These are phyloP conservation scores for Sebastiscus albofasciatus DNA, from an alignment of 2,797 vertebrate genomes.

Conservation along the genomic window DNA sequence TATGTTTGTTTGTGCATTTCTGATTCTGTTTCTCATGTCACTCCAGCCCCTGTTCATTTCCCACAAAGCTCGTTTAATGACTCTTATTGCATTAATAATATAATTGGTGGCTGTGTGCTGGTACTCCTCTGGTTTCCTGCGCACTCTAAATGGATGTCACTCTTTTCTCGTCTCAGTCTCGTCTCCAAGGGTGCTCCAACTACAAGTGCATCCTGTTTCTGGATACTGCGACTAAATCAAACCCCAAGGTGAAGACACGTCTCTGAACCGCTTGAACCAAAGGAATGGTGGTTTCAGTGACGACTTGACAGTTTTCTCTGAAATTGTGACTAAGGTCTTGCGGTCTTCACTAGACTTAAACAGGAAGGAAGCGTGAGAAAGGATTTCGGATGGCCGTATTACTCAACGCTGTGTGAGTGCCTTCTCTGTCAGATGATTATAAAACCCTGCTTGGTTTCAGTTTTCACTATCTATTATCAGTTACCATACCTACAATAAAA, in stretches of 20 bases:
- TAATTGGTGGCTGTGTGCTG: neutral
- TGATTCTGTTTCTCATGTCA: neutral
- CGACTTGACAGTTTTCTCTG: neutral
- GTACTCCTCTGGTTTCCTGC: neutral
- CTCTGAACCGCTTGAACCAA: neutral
- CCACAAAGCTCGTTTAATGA: neutral
- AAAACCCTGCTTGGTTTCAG: neutral
- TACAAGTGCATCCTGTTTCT: neutral
- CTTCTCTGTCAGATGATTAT: too few species aligned
- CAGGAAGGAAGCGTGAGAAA: slow-evolving; percentile 38
- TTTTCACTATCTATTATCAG: neutral
- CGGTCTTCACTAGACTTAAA: neutral
- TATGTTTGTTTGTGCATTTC: neutral
- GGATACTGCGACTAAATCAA: neutral
- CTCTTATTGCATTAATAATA: neutral
- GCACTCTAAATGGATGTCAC: neutral
- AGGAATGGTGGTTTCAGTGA: neutral
- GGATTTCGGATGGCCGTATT: neutral
- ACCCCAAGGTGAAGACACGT: neutral
- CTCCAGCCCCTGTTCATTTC: neutral
- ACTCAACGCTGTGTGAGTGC: neutral
- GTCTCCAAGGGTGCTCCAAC: neutral
- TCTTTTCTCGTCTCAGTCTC: neutral
- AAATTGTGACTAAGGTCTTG: neutral
- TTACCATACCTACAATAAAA: neutral